Conservation (phyloP, 2,888 invertebrate genomes). For the Drosophila kokeensis region DNA sequence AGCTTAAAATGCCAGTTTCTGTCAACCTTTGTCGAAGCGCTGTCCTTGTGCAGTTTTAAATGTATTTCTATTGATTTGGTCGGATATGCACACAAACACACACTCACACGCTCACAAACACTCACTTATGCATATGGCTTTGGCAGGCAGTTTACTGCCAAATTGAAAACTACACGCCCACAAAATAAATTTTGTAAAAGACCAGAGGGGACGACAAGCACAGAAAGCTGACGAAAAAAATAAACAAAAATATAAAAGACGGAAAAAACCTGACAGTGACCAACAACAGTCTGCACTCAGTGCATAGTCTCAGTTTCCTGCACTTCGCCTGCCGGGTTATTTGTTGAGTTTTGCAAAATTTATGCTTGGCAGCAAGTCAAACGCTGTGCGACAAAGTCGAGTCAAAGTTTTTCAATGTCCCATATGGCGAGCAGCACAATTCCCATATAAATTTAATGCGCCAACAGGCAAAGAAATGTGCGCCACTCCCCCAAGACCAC, state of each 20-base stretch:
- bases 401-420: slow-evolving; percentile 45
- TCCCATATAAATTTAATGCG: slow-evolving; percentile 80
- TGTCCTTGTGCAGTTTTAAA: slow-evolving; percentile 55
- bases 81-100: slow-evolving; percentile 16
- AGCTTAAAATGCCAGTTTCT: slow-evolving; percentile 28
- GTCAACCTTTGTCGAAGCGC: slow-evolving; percentile 52
- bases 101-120: not conserved
- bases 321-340: slow-evolving; percentile 54
- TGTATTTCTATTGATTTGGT: slow-evolving; percentile 74
- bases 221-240: not conserved
- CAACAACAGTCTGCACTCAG: slow-evolving; percentile 53
- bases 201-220: slow-evolving; percentile 21
- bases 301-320: slow-evolving; percentile 26
- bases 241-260: slow-evolving; percentile 6
- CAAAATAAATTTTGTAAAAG: slow-evolving; percentile 68
- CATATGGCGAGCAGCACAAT: slow-evolving; percentile 58
- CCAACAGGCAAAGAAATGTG: slow-evolving; percentile 77
- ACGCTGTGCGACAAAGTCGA: slow-evolving; percentile 50
- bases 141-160: slow-evolving; percentile 65
- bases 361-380: slow-evolving; percentile 80
- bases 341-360: slow-evolving; percentile 78
- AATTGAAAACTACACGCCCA: slow-evolving; percentile 78
- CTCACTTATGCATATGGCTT: slow-evolving; percentile 18
- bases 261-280: slow-evolving; percentile 61
- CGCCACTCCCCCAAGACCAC: not conserved